phyloP scores from a whole-genome alignment of 2,113 vertebrate species.

The Euleptes europaea region DNA sequence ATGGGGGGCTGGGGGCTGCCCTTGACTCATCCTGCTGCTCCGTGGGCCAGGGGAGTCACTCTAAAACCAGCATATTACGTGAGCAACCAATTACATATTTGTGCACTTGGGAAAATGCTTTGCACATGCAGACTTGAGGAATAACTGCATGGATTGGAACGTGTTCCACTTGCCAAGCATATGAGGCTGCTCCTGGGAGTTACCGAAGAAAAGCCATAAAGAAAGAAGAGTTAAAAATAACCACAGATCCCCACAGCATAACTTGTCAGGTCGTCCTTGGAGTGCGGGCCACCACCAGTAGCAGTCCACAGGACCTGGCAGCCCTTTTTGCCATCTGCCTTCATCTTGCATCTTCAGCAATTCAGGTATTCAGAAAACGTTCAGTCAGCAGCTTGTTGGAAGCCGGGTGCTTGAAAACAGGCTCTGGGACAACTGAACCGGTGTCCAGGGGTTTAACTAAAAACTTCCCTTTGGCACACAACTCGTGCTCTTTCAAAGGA shows the following conservation, averaged over 20 bases:
- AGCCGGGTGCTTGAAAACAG: neutral
- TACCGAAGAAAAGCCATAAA: neutral
- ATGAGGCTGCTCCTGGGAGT: neutral
- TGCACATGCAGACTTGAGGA: neutral
- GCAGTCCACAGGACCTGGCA: slow-evolving; percentile 1
- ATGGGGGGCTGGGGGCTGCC: no score
- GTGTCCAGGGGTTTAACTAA: neutral
- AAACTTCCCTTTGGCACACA: neutral
- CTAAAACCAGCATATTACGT: no score
- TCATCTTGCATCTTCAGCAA: neutral
- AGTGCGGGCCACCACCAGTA: neutral
- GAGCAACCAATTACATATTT: no score
- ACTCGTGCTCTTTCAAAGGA: neutral
- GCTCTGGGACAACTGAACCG: neutral
- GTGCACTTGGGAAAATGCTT: neutral
- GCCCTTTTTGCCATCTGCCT: neutral
- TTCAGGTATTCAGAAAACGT: no score
- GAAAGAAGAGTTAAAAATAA: neutral
- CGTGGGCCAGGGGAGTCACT: no score
- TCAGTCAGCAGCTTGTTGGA: neutral
- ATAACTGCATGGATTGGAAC: neutral
- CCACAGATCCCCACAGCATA: neutral
- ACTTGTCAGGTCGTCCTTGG: neutral
- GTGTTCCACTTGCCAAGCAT: neutral
- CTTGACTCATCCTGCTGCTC: no score